Evolutionary conservation across 2,888 invertebrate species (phyloP).

Genomic region (Caenorhabditis afra): DNA sequence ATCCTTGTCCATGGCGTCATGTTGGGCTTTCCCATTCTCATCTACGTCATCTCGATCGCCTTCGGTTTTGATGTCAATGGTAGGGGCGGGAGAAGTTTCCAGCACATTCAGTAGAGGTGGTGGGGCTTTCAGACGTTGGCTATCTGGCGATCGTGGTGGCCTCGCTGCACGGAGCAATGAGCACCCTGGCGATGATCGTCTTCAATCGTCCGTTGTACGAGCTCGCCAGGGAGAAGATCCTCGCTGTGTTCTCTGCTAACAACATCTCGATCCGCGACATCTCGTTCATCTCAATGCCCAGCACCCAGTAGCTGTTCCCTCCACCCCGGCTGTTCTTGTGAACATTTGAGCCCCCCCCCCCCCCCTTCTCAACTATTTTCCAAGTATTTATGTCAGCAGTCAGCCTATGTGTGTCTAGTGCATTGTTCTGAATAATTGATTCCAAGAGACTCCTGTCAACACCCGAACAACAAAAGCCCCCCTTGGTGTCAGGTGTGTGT

Average conservation of each 20-base stretch:
- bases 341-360: background rate
- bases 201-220: conserved; percentile 43
- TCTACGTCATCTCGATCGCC: conserved; percentile 31
- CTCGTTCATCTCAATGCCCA: conserved; percentile 30
- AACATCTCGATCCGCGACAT: conserved; percentile 28
- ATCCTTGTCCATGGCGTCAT: conserved; percentile 38
- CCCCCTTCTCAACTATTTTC: no score
- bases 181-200: conserved; percentile 45
- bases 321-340: background rate
- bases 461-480: no score
- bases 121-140: conserved; percentile 22
- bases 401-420: conserved; percentile 3
- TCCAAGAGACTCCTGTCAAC: background rate
- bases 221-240: conserved; percentile 4
- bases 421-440: conserved; percentile 38
- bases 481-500: no score
- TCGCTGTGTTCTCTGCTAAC: conserved; percentile 7
- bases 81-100: background rate
- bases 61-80: conserved; percentile 35
- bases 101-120: no score
- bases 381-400: background rate
- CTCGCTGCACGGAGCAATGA: conserved; percentile 51
- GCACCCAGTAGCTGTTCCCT: no score
- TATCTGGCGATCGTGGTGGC: conserved; percentile 47
- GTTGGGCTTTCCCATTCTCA: conserved; percentile 33